These are phyloP conservation scores for Malurus splendens DNA, from an alignment of 2,797 vertebrate genomes.

Conservation along the genomic window DNA sequence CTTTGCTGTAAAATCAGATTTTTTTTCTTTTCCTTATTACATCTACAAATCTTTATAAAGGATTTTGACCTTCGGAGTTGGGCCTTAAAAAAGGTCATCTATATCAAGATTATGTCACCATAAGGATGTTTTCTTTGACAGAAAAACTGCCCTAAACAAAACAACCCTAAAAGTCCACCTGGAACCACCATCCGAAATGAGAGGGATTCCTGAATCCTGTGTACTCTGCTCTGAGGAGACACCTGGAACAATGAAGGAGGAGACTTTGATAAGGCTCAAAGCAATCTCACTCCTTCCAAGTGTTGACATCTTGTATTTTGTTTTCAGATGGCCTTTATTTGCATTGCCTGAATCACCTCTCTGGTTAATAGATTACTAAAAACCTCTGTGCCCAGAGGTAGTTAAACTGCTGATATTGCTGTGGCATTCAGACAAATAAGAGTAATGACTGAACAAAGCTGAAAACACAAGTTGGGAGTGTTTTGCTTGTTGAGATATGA, in stretches of 20 bases:
- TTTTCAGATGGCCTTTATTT: background rate
- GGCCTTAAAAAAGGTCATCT: background rate
- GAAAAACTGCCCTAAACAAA: background rate
- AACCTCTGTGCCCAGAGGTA: background rate
- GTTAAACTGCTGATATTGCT: background rate
- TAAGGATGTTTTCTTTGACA: background rate
- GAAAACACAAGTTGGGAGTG: background rate
- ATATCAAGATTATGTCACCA: background rate
- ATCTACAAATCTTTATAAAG: background rate
- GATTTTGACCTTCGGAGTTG: background rate
- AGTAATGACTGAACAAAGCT: background rate
- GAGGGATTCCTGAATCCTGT: background rate
- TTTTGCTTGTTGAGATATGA: background rate
- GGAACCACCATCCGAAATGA: background rate
- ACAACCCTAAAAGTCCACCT: background rate
- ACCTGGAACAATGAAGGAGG: background rate
- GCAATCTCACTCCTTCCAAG: background rate
- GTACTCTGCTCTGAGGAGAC: background rate
- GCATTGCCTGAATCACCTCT: background rate
- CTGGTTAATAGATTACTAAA: conserved; percentile 17
- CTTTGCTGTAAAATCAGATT: background rate
- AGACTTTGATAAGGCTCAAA: background rate
- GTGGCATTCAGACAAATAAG: background rate
- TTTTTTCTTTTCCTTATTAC: background rate
- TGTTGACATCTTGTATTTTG: background rate